These are phyloP conservation scores for Hystrix brachyura DNA, from an alignment of 2,113 vertebrate species.

Conservation along the genomic window DNA sequence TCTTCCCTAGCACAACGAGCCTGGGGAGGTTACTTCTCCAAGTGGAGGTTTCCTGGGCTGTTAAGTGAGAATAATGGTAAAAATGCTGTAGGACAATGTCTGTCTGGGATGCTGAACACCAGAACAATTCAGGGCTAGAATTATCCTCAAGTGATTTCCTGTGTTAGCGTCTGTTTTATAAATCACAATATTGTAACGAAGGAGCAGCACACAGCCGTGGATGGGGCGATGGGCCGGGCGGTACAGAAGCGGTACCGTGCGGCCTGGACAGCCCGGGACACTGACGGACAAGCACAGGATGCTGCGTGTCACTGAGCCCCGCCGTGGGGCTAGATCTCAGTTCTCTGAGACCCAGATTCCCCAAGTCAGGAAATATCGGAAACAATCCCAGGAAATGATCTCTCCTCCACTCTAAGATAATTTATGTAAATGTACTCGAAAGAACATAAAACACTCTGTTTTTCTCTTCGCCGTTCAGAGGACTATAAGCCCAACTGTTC, in stretches of 20 bases:
- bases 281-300: rapidly evolving
- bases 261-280: rapidly evolving
- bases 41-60: neutral
- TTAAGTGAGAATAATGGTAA: neutral
- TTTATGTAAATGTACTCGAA: neutral
- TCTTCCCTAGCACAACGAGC: rapidly evolving
- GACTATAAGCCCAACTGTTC: neutral
- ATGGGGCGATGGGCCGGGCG: rapidly evolving
- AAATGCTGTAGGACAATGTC: neutral
- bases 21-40: neutral
- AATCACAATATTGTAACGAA: neutral
- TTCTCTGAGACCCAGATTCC: neutral
- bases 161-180: rapidly evolving
- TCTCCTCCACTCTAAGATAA: neutral
- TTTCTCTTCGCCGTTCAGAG: neutral
- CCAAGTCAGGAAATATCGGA: neutral
- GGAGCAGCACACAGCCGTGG: rapidly evolving
- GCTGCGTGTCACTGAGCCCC: neutral
- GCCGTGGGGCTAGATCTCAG: neutral
- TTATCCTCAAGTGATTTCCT: neutral
- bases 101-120: neutral
- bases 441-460: neutral
- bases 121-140: neutral
- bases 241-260: neutral
- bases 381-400: neutral